Evolutionary conservation across 2,797 vertebrate genomes (phyloP), one percentile per base, ranked within the genome.

Genomic region (Aeoliscus strigatus): DNA sequence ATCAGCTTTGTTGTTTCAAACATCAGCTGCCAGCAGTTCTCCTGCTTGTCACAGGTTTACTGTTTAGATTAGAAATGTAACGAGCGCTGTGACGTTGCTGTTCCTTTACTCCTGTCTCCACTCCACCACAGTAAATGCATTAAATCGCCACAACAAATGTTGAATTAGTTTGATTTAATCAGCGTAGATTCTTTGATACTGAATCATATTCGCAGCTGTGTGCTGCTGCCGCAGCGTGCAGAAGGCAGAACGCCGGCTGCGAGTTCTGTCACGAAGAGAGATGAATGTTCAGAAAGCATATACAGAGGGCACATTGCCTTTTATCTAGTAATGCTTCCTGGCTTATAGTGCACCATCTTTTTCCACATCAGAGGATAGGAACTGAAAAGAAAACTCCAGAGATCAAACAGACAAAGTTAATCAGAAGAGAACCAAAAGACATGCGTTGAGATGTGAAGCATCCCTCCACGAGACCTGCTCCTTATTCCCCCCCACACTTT

Each of bases 351-450:
- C 51, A 35, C 31, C 52, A 51, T 77, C 50, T 53, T 14, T 52
- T 72, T 69, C 67, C 52, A 82, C 62, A 77, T 83, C 78, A 81
- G 70, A 75, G 60, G 70, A 75, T 38, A 50, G 56, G 61, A 72
- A 56, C 64, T 60, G 71, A 79, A 69, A 60, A 59, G 80, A 77
- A 76, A 83, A 74, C 78, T 83, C 79, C 48, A 42, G 70, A 84
- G 82, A 86, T 84, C 79, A 86, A 86, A 83, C 76, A 81, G 77
- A 82, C 78, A 83, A 80, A 84, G 73, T 79, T 85, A 81, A 84
- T 86, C 79, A 85, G 75, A 79, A 70, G 79, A 77, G 66, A 75
- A 67, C 52, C 58, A 73, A 59, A 76, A 84, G 79, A 76, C 75
- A 46, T 38, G 59, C 63, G 75, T 73, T 62, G 64, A 74, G 73